These are phyloP conservation scores for Thalassaphorura encarpata DNA, from an alignment of 1,140 invertebrate species.

Conservation along the genomic window DNA sequence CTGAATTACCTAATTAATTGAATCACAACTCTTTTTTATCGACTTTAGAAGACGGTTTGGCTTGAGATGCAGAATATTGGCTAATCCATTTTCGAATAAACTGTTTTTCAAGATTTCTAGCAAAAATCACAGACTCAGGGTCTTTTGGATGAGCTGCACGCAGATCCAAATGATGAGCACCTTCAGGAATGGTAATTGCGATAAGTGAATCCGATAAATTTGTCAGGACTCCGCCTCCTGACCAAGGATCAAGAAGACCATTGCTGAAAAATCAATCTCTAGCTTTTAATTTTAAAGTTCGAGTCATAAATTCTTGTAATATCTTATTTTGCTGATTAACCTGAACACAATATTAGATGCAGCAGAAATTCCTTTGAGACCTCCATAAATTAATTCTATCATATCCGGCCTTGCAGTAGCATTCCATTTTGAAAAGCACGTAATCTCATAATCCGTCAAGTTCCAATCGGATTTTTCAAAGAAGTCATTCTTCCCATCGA, in stretches of 20 bases:
- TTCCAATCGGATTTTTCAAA: slow-evolving; percentile 70
- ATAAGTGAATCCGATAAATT: slow-evolving; percentile 55
- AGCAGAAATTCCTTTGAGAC: slow-evolving; percentile 49
- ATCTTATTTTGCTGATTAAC: slow-evolving; percentile 36
- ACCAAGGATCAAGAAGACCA: slow-evolving; percentile 87
- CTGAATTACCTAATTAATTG: too few species aligned
- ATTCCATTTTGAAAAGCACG: slow-evolving; percentile 59
- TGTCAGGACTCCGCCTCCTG: slow-evolving; percentile 71
- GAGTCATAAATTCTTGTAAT: not conserved
- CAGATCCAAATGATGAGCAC: slow-evolving; percentile 87
- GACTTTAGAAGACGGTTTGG: not conserved
- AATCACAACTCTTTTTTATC: too few species aligned
- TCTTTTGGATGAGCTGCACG: slow-evolving; percentile 58
- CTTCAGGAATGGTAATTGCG: slow-evolving; percentile 53
- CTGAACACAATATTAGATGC: slow-evolving; percentile 77
- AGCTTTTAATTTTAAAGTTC: not conserved
- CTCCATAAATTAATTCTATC: slow-evolving; percentile 68
- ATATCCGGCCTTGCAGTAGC: slow-evolving; percentile 55
- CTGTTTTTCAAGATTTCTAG: slow-evolving; percentile 55
- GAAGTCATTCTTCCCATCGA: slow-evolving; percentile 66
- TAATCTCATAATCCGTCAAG: slow-evolving; percentile 49
- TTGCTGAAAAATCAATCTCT: slow-evolving; percentile 52
- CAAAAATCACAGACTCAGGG: slow-evolving; percentile 54
- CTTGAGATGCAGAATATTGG: slow-evolving; percentile 20
- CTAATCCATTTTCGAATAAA: slow-evolving; percentile 59